phyloP scores from a whole-genome alignment of 2,888 invertebrate genomes.

The Caenorhabditis wallacei region DNA sequence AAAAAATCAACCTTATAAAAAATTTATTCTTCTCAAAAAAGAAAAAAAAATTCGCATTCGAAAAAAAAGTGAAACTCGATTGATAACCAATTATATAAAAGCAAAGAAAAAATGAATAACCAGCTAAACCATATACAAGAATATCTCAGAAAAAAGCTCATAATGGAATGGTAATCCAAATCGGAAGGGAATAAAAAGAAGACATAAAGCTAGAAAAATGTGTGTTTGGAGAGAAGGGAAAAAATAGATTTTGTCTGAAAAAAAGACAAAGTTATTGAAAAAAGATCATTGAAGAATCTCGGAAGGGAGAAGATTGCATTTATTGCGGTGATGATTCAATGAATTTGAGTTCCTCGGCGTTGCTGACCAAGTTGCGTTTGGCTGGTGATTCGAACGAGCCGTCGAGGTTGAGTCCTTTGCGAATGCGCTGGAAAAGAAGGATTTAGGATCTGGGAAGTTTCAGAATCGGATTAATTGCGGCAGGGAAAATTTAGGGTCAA shows the following conservation, averaged over 20 bases:
- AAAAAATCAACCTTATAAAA: too few relatives aligned
- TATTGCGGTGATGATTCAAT: slow-evolving; percentile 68
- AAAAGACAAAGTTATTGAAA: slow-evolving; percentile 7
- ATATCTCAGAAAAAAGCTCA: slow-evolving; percentile 48
- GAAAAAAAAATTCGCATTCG: too few relatives aligned
- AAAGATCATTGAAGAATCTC: slow-evolving; percentile 38
- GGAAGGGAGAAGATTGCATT: neutral
- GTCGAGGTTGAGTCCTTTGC: slow-evolving; percentile 67
- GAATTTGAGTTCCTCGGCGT: slow-evolving; percentile 77
- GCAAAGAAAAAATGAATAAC: too few relatives aligned
- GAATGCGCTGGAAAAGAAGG: slow-evolving; percentile 61
- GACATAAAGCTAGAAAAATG: slow-evolving; percentile 25
- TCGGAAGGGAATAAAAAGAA: neutral
- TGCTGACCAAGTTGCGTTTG: slow-evolving; percentile 25
- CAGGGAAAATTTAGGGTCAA: neutral
- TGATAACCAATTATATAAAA: too few relatives aligned
- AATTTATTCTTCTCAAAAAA: too few relatives aligned
- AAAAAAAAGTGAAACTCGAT: too few relatives aligned
- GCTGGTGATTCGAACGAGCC: slow-evolving; percentile 60
- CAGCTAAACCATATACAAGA: too few relatives aligned
- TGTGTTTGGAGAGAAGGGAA: neutral
- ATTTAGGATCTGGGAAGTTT: too few relatives aligned
- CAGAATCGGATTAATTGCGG: neutral
- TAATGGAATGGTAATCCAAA: slow-evolving; percentile 53
- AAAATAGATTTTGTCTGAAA: slow-evolving; percentile 4